A percentile compares a stretch with the other conserved stretches of the same genome.
Conservation (phyloP, 2,888 invertebrate genomes). For the Brassicogethes aeneus region DNA sequence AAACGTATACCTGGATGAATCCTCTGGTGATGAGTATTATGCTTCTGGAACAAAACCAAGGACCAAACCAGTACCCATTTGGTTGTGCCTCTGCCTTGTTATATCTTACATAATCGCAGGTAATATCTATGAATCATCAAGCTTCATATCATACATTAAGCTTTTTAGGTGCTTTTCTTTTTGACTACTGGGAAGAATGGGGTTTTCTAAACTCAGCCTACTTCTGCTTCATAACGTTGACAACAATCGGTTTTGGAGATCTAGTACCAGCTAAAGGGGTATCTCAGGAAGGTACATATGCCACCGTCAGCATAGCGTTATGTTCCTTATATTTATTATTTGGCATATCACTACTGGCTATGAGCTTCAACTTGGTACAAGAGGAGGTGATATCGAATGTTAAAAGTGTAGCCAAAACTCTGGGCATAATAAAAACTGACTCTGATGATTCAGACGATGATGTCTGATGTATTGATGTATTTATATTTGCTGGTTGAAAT, state of each 20-base stretch:
- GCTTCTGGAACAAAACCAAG: constrained; percentile 36
- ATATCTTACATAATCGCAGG: constrained; percentile 81
- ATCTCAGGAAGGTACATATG: constrained; percentile 28
- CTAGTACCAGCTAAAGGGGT: constrained; percentile 77
- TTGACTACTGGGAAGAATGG: constrained; percentile 82
- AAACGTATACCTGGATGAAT: constrained; percentile 50
- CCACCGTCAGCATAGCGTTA: constrained; percentile 62
- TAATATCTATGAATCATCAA: not conserved
- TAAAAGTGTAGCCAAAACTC: constrained; percentile 72
- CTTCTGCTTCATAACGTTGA: constrained; percentile 89
- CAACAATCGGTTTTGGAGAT: constrained; percentile 89
- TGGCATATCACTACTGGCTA: constrained; percentile 88
- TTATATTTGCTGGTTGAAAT: not conserved
- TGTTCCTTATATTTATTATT: constrained; percentile 89
- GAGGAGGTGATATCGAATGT: constrained; percentile 88
- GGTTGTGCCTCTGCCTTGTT: constrained; percentile 81
- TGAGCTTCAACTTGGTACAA: constrained; percentile 95
- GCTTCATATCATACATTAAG: too few relatives aligned
- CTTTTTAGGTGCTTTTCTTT: constrained; percentile 60
- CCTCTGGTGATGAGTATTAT: constrained; percentile 46
- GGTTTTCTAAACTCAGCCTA: constrained; percentile 80
- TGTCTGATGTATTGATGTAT: too few relatives aligned
- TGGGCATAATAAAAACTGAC: constrained; percentile 80
- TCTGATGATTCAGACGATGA: constrained; percentile 51
- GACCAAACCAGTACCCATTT: constrained; percentile 74